Evolutionary conservation across 1,140 invertebrate species (phyloP).

Genomic region (Dendroctonus ponderosae): DNA sequence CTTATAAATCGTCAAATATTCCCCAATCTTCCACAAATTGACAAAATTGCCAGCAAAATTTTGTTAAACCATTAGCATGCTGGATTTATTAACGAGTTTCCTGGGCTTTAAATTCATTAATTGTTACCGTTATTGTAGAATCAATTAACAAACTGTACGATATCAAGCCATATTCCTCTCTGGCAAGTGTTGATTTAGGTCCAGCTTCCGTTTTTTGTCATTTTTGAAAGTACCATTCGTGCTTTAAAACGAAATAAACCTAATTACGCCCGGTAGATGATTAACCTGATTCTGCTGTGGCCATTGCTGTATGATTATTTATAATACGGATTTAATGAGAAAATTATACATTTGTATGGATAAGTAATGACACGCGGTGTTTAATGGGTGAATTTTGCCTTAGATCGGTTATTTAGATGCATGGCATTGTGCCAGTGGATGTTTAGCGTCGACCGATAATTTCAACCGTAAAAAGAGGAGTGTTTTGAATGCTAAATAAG

Average conservation of each 20-base stretch:
- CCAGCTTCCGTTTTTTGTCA: too few relatives aligned
- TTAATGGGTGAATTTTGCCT: conserved; percentile 26
- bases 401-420: conserved; percentile 16
- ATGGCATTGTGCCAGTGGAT: neutral
- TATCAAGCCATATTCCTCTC: too few relatives aligned
- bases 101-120: too few relatives aligned
- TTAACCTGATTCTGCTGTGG: conserved; percentile 31
- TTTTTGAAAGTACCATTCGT: too few relatives aligned
- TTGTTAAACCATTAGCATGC: too few relatives aligned
- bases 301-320: conserved; percentile 33
- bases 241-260: conserved; percentile 28
- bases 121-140: too few relatives aligned
- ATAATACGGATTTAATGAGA: conserved; percentile 35
- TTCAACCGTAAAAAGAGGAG: neutral
- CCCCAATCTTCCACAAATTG: too few relatives aligned
- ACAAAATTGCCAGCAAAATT: too few relatives aligned
- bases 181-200: too few relatives aligned
- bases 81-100: too few relatives aligned
- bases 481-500: neutral
- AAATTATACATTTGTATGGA: conserved; percentile 32
- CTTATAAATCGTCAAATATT: too few relatives aligned
- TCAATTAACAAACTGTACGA: too few relatives aligned
- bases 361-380: conserved; percentile 31
- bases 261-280: conserved; percentile 24
- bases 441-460: neutral